Percentiles rank a stretch among this genome's conserved stretches.
Conservation (phyloP, 2,888 invertebrate genomes). For the Lithophane semibrunnea region DNA sequence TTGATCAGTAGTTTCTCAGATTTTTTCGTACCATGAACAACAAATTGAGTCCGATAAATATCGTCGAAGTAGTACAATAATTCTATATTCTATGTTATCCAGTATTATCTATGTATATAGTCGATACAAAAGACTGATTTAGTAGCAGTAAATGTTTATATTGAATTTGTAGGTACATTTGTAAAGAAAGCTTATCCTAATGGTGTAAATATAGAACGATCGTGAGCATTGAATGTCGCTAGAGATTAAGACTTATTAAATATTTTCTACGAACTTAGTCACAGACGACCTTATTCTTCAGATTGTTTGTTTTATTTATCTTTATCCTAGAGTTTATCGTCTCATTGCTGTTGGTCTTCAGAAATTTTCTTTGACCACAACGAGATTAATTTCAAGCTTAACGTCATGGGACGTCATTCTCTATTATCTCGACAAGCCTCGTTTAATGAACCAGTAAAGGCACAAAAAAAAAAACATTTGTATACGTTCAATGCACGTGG, state of each 20-base stretch:
- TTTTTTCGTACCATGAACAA: constrained; percentile 27
- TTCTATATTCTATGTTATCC: constrained; percentile 25
- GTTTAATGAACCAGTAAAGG: constrained; percentile 32
- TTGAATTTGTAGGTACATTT: constrained; percentile 47
- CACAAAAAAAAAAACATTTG: constrained; percentile 22
- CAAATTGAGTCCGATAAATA: constrained; percentile 24
- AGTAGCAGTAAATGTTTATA: constrained; percentile 37
- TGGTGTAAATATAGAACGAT: constrained; percentile 55
- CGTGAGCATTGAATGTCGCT: constrained; percentile 54
- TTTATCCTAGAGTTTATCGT: constrained; percentile 31
- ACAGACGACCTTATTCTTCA: constrained; percentile 22
- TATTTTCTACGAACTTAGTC: constrained; percentile 36
- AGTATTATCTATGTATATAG: constrained; percentile 39
- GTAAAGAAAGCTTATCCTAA: constrained; percentile 55
- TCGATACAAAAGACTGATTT: constrained; percentile 28
- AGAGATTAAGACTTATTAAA: constrained; percentile 61
- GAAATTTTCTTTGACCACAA: constrained; percentile 1
- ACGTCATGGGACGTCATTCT: constrained; percentile 12
- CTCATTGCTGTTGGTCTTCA: constrained; percentile 9
- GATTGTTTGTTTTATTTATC: constrained; percentile 37
- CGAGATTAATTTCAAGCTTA: constrained; percentile 16
- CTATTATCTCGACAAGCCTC: constrained; percentile 24
- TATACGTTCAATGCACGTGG: constrained; percentile 29
- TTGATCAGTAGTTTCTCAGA: constrained; percentile 47
- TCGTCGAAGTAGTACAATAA: constrained; percentile 32